phyloP scores from a whole-genome alignment of 2,888 invertebrate genomes.

The Ophion slaviceki region DNA sequence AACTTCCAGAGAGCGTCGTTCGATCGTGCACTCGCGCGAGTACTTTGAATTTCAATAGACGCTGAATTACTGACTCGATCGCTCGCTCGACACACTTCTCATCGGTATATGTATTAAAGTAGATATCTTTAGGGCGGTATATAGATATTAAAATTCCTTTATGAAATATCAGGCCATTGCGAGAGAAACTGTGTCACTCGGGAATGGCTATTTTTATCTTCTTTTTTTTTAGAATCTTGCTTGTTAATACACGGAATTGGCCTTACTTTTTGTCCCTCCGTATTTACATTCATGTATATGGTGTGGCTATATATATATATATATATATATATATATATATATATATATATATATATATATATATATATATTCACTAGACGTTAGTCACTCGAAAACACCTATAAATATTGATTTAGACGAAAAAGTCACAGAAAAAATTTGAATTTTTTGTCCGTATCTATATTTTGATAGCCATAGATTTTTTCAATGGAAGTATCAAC shows the following conservation, averaged over 20 bases:
- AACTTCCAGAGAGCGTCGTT: conserved; percentile 55
- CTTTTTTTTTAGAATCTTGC: conserved; percentile 64
- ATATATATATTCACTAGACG: too few species aligned
- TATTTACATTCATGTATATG: conserved; percentile 63
- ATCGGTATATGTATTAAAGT: conserved; percentile 64
- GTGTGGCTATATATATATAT: conserved; percentile 34
- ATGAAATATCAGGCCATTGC: conserved; percentile 69
- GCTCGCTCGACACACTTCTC: conserved; percentile 35
- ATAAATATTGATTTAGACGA: too few species aligned
- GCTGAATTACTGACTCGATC: conserved; percentile 27
- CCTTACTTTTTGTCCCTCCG: conserved; percentile 62
- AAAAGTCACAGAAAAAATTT: too few species aligned
- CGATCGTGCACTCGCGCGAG: conserved; percentile 40
- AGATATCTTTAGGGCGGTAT: conserved; percentile 65
- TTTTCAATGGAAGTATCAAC: too few species aligned
- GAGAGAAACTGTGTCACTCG: conserved; percentile 60
- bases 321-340: too few species aligned
- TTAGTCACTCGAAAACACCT: too few species aligned
- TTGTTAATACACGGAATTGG: conserved; percentile 62
- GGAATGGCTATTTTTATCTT: conserved; percentile 50
- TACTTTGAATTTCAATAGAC: conserved; percentile 42
- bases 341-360: conserved; percentile 38
- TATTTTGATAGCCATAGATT: too few species aligned
- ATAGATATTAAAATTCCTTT: conserved; percentile 70
- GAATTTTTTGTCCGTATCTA: too few species aligned